Base-by-base conservation (phyloP, 2,888 invertebrate species). In the Anticlea derivata region DNA sequence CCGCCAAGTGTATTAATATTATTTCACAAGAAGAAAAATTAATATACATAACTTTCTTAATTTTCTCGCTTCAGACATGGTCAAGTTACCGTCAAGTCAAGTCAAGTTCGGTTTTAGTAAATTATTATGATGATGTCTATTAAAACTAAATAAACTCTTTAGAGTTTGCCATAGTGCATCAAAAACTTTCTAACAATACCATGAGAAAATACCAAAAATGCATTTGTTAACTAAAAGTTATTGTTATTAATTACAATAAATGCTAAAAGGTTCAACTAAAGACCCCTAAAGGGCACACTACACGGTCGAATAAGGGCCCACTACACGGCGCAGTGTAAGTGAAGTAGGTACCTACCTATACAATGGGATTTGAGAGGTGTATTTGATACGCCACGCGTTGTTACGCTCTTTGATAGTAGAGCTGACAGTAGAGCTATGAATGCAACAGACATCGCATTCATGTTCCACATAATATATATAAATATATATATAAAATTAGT, bases 351-450 rank as follows among this genome's bases (percentile, higher is more conserved):
- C n/a, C n/a, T n/a, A n/a, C n/a, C n/a, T n/a, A 17, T 45, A 53
- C 55, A 57, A 52, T 50, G 48, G 45, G 27, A 27, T 41, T 54
- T 46, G 57, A 61, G 61, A 45, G 56, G 55, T 52, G 56, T 63
- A 63, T 60, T n/a, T 59, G 58, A 56, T 59, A 56, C 47, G 63
- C 43, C 63, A 58, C 61, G 61, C 56, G 61, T 31, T 13, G 3
- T 23, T 12, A 7, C 30, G 41, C 41, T 41, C 41, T 41, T 41
- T 35, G 37, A 38, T 39, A 48, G n/a, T n/a, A n/a, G n/a, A n/a
- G n/a, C n/a, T 52, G 7, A 5, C 6, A 7, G 39, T 44, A 48
- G 52, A 48, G 43, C 1, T 52, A 22, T 0, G 7, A 35, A 40
- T 23, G 1, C n/a, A 29, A 29, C 13, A 37, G 38, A 41, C 31